Evolutionary conservation across 2,888 invertebrate species (phyloP).

Genomic region (Stenodera caucasica): DNA sequence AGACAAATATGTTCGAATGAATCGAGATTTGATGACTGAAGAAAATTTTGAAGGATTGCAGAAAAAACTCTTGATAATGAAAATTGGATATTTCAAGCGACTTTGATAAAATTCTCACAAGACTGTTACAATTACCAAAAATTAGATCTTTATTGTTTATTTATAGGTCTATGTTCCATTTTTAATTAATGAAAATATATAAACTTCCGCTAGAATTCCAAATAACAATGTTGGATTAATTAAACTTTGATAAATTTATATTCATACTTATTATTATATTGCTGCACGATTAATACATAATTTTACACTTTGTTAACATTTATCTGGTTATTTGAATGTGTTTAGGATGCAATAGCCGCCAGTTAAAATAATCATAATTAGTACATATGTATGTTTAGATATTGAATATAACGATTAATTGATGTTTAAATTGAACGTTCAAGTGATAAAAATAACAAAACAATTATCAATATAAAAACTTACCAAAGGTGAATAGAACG

Average conservation of each 20-base stretch:
- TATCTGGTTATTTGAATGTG: slow-evolving; percentile 27
- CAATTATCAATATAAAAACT: slow-evolving; percentile 56
- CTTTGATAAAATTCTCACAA: no score
- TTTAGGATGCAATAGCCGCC: slow-evolving; percentile 13
- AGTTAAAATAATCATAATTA: background rate
- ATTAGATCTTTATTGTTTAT: slow-evolving; percentile 1
- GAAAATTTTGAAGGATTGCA: no score
- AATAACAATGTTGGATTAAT: slow-evolving; percentile 19
- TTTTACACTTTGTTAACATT: slow-evolving; percentile 13
- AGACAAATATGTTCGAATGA: no score
- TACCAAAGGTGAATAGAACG: slow-evolving; percentile 94
- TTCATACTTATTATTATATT: background rate
- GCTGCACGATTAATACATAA: background rate
- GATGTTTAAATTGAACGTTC: background rate
- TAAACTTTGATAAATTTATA: slow-evolving; percentile 18
- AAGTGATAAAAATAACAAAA: background rate
- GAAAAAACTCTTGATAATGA: no score
- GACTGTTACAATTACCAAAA: background rate
- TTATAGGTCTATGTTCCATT: background rate
- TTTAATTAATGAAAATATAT: slow-evolving; percentile 12
- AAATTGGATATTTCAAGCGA: no score
- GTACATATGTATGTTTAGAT: background rate
- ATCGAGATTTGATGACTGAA: no score
- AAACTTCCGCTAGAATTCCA: slow-evolving; percentile 17
- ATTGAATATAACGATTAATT: background rate